Evolutionary conservation across 2,888 invertebrate species (phyloP).

Genomic region (Uloborus plumipes): DNA sequence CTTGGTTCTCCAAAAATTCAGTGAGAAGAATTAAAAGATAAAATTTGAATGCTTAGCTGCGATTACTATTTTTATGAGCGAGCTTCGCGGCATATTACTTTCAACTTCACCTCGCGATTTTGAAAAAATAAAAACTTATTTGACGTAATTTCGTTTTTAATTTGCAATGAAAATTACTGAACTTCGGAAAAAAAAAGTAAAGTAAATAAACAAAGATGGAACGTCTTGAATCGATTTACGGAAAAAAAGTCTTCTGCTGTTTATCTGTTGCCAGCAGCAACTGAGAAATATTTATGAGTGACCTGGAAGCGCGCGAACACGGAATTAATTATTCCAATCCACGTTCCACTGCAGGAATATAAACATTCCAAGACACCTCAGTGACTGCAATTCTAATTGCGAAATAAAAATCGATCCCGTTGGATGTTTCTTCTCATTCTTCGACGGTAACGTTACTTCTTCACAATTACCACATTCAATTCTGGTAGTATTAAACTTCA

Average conservation of each 20-base stretch:
- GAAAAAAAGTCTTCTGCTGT: background rate
- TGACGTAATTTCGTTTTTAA: too few species aligned
- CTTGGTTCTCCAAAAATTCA: background rate
- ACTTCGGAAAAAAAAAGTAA: background rate
- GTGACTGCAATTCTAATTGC: background rate
- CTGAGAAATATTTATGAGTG: slow-evolving; percentile 8
- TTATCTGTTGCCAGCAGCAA: slow-evolving; percentile 2
- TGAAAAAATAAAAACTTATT: too few species aligned
- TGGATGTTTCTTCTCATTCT: too few species aligned
- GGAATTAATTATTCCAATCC: slow-evolving; percentile 2
- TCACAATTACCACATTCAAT: too few species aligned
- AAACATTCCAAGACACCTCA: background rate
- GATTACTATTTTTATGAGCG: too few species aligned
- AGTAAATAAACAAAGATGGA: background rate
- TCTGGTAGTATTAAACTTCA: too few species aligned
- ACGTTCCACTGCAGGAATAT: background rate
- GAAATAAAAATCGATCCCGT: too few species aligned
- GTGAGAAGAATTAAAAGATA: background rate
- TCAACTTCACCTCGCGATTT: too few species aligned
- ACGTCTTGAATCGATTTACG: background rate
- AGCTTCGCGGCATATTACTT: too few species aligned
- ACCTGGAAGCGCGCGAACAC: background rate
- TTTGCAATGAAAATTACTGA: background rate
- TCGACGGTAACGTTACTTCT: too few species aligned
- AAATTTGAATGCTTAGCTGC: too few species aligned